phyloP scores from a whole-genome alignment of 2,888 invertebrate genomes.

The Amphipoea lucens region DNA sequence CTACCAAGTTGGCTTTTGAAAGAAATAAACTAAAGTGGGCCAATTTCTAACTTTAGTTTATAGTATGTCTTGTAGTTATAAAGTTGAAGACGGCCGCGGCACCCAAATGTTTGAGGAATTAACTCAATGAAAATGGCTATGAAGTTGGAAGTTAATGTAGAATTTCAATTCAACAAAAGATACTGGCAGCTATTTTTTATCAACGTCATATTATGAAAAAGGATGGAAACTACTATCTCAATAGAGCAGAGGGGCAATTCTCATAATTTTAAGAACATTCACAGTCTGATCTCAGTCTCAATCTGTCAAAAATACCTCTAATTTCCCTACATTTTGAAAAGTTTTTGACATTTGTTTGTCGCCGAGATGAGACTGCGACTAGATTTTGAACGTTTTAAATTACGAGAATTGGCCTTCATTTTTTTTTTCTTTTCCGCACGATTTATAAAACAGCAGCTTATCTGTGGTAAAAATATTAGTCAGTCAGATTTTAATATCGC shows the following conservation, averaged over 20 bases:
- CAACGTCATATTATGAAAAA: neutral
- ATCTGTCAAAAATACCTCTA: too few relatives aligned
- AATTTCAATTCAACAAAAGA: neutral
- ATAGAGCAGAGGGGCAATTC: too few relatives aligned
- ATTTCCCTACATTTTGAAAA: too few relatives aligned
- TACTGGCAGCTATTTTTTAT: constrained; percentile 1
- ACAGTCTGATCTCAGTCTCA: too few relatives aligned
- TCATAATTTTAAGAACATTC: too few relatives aligned
- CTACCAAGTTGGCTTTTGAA: constrained; percentile 21
- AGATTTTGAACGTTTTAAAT: too few relatives aligned
- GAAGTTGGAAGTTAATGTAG: neutral
- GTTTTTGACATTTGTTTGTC: too few relatives aligned
- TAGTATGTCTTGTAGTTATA: constrained; percentile 12
- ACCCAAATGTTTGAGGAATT: constrained; percentile 12
- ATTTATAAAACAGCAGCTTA: neutral
- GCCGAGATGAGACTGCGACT: too few relatives aligned
- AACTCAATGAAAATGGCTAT: neutral
- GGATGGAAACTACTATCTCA: too few relatives aligned
- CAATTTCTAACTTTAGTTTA: constrained; percentile 29
- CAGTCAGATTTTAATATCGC: neutral
- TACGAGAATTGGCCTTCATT: too few relatives aligned
- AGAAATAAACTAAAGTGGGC: constrained; percentile 35
- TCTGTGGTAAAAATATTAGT: neutral
- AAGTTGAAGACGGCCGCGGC: constrained; percentile 13
- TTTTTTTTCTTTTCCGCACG: neutral